Conservation (phyloP, 2,113 vertebrate genomes). For the Neomonachus schauinslandi region DNA sequence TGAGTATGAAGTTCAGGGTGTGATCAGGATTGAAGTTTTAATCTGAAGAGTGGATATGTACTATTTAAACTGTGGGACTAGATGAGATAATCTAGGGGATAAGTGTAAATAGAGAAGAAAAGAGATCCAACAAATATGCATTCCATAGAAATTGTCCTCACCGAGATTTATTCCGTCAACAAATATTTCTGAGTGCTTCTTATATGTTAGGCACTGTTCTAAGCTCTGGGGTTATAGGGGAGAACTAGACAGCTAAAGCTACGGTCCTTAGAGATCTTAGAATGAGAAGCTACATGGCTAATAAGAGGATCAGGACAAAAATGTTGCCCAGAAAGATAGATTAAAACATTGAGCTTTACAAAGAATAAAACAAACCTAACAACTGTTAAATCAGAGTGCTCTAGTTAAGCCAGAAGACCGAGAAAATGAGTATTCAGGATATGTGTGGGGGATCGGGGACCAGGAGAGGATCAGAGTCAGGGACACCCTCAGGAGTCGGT, state of each 20-base stretch:
- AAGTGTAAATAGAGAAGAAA: neutral
- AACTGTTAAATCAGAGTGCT: neutral
- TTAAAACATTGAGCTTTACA: neutral
- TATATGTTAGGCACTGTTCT: neutral
- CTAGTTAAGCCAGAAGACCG: neutral
- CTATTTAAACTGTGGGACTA: neutral
- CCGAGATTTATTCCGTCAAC: neutral
- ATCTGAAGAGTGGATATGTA: neutral
- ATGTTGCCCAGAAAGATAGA: neutral
- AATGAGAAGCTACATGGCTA: neutral
- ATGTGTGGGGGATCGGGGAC: neutral
- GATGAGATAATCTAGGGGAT: conserved; percentile 7
- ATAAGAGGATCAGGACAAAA: neutral
- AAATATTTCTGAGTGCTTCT: conserved; percentile 3
- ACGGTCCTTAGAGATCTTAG: neutral
- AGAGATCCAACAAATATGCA: neutral
- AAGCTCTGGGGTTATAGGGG: neutral
- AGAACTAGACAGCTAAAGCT: neutral
- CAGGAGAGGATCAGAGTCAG: neutral
- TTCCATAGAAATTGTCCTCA: neutral
- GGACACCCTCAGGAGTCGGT: neutral
- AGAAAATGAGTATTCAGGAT: neutral
- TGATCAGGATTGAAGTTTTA: neutral
- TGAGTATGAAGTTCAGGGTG: neutral
- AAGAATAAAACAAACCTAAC: conserved; percentile 20